phyloP scores from a whole-genome alignment of 2,888 invertebrate species.

The Phlogophora meticulosa region DNA sequence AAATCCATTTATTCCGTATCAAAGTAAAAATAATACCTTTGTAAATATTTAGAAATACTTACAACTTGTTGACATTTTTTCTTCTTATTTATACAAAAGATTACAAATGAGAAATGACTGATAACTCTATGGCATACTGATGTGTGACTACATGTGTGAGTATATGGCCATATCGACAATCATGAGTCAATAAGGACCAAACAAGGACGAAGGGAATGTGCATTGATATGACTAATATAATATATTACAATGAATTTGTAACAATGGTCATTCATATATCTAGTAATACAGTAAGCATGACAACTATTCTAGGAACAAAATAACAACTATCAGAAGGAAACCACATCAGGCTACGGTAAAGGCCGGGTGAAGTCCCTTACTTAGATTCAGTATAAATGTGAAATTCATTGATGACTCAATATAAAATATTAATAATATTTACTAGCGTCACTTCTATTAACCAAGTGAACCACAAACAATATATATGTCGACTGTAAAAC shows the following conservation, averaged over 20 bases:
- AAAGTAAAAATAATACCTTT: not conserved
- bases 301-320: conserved; percentile 41
- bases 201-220: conserved; percentile 42
- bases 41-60: conserved; percentile 16
- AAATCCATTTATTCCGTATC: not conserved
- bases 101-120: conserved; percentile 18
- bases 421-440: conserved; percentile 21
- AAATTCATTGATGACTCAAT: conserved; percentile 34
- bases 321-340: conserved; percentile 24
- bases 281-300: conserved; percentile 12
- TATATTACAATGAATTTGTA: conserved; percentile 21
- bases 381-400: conserved; percentile 5
- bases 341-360: conserved; percentile 15
- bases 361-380: conserved; percentile 43
- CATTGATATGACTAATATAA: conserved; percentile 50
- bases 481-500: not conserved
- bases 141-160: too few relatives aligned
- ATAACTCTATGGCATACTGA: conserved; percentile 10
- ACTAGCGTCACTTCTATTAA: not conserved
- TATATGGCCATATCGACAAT: conserved; percentile 20
- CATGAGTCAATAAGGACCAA: conserved; percentile 33
- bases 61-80: conserved; percentile 3
- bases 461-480: conserved; percentile 11
- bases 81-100: conserved; percentile 30
- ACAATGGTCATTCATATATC: conserved; percentile 31